phyloP scores from a whole-genome alignment of 2,797 vertebrate species.

The Sparidentex hasta region DNA sequence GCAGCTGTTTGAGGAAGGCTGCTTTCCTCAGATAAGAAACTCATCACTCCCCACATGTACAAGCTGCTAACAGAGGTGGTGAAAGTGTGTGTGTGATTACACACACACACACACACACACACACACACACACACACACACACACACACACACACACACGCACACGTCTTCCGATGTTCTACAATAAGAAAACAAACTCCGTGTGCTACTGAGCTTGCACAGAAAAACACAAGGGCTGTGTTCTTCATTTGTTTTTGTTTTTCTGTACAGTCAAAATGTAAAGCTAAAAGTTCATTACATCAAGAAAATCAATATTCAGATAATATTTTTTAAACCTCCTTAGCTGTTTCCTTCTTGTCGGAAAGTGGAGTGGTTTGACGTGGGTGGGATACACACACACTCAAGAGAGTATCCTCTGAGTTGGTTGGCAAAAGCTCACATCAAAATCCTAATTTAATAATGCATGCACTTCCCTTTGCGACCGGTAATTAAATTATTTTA shows the following conservation, averaged over 20 bases:
- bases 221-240: neutral
- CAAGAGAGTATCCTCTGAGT: constrained; percentile 38
- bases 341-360: constrained; percentile 14
- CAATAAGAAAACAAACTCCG: neutral
- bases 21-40: constrained; percentile 89
- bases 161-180: constrained; percentile 6
- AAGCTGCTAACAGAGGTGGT: constrained; percentile 70
- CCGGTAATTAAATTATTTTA: constrained; percentile 68
- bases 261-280: neutral
- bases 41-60: constrained; percentile 84
- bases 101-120: constrained; percentile 4
- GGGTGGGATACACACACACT: constrained; percentile 41
- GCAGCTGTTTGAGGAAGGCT: constrained; percentile 85
- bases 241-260: neutral
- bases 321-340: neutral
- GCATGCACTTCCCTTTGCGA: constrained; percentile 40
- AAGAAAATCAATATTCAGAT: neutral
- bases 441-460: constrained; percentile 60
- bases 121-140: no score
- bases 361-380: constrained; percentile 33
- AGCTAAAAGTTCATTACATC: constrained; percentile 1
- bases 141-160: neutral
- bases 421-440: constrained; percentile 46
- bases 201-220: neutral
- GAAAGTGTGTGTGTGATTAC: constrained; percentile 7